Percentiles rank a stretch among this genome's conserved stretches.
Conservation (phyloP, 1,140 invertebrate species). For the Drosophila pallidifrons region DNA sequence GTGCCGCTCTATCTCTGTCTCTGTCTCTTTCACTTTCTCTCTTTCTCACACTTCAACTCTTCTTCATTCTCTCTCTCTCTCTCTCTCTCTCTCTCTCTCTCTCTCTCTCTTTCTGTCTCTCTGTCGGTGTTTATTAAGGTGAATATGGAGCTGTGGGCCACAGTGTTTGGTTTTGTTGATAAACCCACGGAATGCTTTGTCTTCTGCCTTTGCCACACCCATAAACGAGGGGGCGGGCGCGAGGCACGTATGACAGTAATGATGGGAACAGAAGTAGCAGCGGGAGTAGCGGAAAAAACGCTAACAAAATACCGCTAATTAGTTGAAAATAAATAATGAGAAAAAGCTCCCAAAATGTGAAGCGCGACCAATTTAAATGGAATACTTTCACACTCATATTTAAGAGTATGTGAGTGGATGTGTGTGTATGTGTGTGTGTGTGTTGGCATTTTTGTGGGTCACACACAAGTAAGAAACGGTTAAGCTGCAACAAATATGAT, state of each 20-base stretch:
- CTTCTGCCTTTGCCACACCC: neutral
- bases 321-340: slow-evolving; percentile 81
- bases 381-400: slow-evolving; percentile 1
- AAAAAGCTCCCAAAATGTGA: slow-evolving; percentile 55
- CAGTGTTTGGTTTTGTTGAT: slow-evolving; percentile 42
- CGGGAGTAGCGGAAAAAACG: slow-evolving; percentile 2
- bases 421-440: neutral
- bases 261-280: slow-evolving; percentile 28
- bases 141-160: slow-evolving; percentile 27
- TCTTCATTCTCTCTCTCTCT: no score
- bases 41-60: neutral
- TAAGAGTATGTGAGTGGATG: neutral
- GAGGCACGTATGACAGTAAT: slow-evolving; percentile 57
- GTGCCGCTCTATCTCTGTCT: neutral
- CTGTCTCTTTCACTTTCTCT: neutral
- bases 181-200: slow-evolving; percentile 70
- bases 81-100: no score
- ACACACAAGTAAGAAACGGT: neutral
- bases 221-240: neutral
- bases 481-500: neutral
- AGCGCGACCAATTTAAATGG: slow-evolving; percentile 38
- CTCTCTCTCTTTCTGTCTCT: neutral
- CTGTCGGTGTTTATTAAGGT: slow-evolving; percentile 43
- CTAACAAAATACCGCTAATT: slow-evolving; percentile 74
- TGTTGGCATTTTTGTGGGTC: slow-evolving; percentile 6